Base-by-base conservation (phyloP, 2,888 invertebrate species). In the Ethmia dodecea region DNA sequence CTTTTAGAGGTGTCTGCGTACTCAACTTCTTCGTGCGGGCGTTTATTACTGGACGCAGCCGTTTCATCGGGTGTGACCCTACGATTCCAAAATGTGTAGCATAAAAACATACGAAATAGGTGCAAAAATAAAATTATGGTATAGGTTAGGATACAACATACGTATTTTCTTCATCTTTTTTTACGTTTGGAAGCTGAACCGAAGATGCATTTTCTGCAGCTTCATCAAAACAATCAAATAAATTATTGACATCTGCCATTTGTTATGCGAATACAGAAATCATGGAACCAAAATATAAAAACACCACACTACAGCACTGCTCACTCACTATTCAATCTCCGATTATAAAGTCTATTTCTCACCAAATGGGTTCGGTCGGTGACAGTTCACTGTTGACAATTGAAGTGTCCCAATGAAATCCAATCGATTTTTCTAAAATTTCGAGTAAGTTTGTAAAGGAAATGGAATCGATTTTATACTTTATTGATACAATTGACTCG, bases 151-250 rank as follows among this genome's bases (percentile, higher is more conserved):
- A 25, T 12, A 5, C 5, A 35, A 71, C 81, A 63, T 61, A 83
- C 83, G 48, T 18, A 13, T 52, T 47, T 15, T 56, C 49, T 31
- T 52, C 51, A 8, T 55, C 55, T 31, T 42, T 58, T 40, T 63
- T 55, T 13, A 72, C 40, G 27, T 66, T 69, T 18, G 76, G 73
- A 33, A 70, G 59, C 42, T 74, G 70, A 22, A 69, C 49, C 16
- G 70, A 45, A 15, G 63, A 46, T 45, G 66, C 67, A 47, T 60
- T 72, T 14, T 61, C 45, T 5, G 57, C 40, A 3, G 60, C 39
- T 28, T 81, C 75, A 20, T 80, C 80, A 48, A 86, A 84, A 57
- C 84, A 84, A 59, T 79, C 78, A 52, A 86, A 86, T 52, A 86
- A 57, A 56, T 48, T 67, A 42, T 69, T 60, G 13, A 81, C 42